Evolutionary conservation across 2,797 vertebrate genomes (phyloP).

Genomic region (Crenuchus spilurus): DNA sequence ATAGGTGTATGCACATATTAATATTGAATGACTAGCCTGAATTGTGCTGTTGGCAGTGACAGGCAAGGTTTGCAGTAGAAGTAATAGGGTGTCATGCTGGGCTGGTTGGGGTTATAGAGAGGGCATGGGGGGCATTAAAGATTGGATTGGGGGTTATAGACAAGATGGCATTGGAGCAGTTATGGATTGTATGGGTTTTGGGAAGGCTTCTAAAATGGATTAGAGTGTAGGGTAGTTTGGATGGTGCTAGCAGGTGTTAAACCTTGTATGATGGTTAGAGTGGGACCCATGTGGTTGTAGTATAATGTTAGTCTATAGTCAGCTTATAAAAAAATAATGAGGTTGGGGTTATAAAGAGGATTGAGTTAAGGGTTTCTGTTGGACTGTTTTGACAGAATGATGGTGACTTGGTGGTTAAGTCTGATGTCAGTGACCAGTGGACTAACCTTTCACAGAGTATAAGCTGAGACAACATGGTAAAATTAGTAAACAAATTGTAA

Average conservation of each 20-base stretch:
- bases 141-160: not conserved
- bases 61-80: not conserved
- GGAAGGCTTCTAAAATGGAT: not conserved
- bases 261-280: not conserved
- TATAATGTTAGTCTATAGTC: not conserved
- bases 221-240: not conserved
- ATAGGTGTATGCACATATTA: not conserved
- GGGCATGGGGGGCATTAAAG: not conserved
- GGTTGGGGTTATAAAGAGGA: not conserved
- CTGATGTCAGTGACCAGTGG: not conserved
- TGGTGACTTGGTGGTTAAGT: constrained; percentile 4
- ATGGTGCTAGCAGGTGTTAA: not conserved
- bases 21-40: not conserved
- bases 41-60: not conserved
- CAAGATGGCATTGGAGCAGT: not conserved
- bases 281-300: not conserved
- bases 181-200: not conserved
- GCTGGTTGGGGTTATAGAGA: constrained; percentile 2
- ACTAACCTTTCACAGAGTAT: not conserved
- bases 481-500: too few relatives aligned
- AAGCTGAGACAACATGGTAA: not conserved
- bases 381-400: constrained; percentile 18
- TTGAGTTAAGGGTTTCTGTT: not conserved
- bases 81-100: constrained; percentile 9
- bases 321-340: not conserved